These are phyloP conservation scores for Ostrea denselamellosa DNA, from an alignment of 1,140 invertebrate genomes.

Conservation along the genomic window DNA sequence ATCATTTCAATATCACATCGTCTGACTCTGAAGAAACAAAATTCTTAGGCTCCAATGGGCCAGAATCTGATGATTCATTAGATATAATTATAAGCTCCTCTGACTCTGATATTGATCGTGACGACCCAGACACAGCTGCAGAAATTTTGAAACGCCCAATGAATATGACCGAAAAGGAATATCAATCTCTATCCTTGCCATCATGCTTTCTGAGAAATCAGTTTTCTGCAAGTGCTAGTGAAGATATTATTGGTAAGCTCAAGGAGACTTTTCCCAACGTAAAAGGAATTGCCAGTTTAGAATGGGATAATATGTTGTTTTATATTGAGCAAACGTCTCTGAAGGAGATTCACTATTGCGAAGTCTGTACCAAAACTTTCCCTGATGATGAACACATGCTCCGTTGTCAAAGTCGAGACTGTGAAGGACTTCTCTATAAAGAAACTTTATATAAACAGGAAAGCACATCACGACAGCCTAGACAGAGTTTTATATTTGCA, in stretches of 20 bases:
- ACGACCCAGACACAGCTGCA: too few species aligned
- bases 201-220: constrained; percentile 47
- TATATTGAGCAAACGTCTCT: constrained; percentile 35
- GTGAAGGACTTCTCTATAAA: constrained; percentile 47
- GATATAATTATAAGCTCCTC: too few species aligned
- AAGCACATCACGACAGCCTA: constrained; percentile 46
- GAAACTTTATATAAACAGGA: constrained; percentile 24
- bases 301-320: constrained; percentile 48
- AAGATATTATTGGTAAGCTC: constrained; percentile 50
- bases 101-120: too few species aligned
- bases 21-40: too few species aligned
- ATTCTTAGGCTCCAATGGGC: too few species aligned
- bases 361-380: constrained; percentile 47
- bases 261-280: constrained; percentile 38
- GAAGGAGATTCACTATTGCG: constrained; percentile 54
- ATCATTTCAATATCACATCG: too few species aligned
- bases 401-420: constrained; percentile 44
- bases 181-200: constrained; percentile 17
- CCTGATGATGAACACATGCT: constrained; percentile 32
- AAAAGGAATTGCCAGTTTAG: constrained; percentile 35
- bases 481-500: constrained; percentile 49
- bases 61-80: too few species aligned
- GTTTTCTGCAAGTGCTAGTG: constrained; percentile 46
- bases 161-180: constrained; percentile 39
- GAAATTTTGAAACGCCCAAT: neutral